Base-by-base conservation (phyloP, 2,888 invertebrate genomes). In the Pterobdella sp. region DNA sequence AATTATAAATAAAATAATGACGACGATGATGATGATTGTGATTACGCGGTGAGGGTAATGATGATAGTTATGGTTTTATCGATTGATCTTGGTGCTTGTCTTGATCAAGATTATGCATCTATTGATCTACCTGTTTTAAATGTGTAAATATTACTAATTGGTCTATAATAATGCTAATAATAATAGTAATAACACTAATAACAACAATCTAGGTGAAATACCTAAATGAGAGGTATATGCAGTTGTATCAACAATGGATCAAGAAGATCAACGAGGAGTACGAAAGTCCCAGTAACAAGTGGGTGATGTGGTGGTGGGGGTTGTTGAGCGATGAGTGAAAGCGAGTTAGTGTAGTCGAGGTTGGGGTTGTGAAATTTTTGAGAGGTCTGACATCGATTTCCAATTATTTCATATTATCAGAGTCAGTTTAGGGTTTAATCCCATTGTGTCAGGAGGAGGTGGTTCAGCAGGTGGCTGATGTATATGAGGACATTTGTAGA, bases 121-220 rank as follows among this genome's bases (percentile, higher is more conserved):
- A 29, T 7, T 65, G 35, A 63, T n/a, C 7, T 14, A 7, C 10
- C 7, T 10, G 10, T 26, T 63, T 29, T 10, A 7, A n/a, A 63
- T n/a, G 26, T 42, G 22, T 22, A 42, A 26, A 26, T 7, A n/a
- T 63, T 7, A n/a, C n/a, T n/a, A 10, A 26, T 7, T 26, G 4
- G 34, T 22, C 4, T 3, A 65, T 65, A n/a, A 65, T 31, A 31
- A 31, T 65, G 4, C 4, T 31, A 65, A 65, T 31, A 65, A 65
- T 10, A 65, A 65, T 65, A 29, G 4, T 18, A 22, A 65, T 29
- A 10, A 35, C n/a, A 10, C 3, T 29, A 35, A 65, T 34, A n/a
- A n/a, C n/a, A n/a, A n/a, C n/a, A n/a, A n/a, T n/a, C n/a, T n/a
- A 82, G 80, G 91, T 93, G 83, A 88, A 88, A 70, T 89, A 90